Evolutionary conservation across 2,888 invertebrate species (phyloP).

Genomic region (Entomobrya proxima): DNA sequence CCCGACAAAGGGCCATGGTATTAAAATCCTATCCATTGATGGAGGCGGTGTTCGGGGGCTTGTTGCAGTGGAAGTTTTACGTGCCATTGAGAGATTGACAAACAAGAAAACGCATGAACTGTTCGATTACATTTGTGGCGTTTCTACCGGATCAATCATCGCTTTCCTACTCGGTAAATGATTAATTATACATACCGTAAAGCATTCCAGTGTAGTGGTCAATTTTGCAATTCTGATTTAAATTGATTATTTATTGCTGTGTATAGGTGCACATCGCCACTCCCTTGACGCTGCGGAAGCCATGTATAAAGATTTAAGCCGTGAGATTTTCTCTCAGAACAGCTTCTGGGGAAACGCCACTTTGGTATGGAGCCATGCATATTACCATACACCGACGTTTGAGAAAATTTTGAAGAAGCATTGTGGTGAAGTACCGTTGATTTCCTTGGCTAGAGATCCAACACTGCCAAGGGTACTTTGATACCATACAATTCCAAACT

Average conservation of each 20-base stretch:
- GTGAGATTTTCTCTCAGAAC: constrained; percentile 83
- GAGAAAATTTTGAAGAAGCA: constrained; percentile 85
- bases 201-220: background rate
- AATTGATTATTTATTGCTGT: background rate
- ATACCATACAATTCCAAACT: background rate
- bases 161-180: constrained; percentile 84
- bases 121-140: constrained; percentile 92
- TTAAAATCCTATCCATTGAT: constrained; percentile 89
- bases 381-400: constrained; percentile 91
- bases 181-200: background rate
- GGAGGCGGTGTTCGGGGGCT: constrained; percentile 94
- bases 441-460: constrained; percentile 80
- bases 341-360: constrained; percentile 84
- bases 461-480: constrained; percentile 80
- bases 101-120: constrained; percentile 84
- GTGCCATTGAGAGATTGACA: constrained; percentile 85
- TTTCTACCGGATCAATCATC: constrained; percentile 90
- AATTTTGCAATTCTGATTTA: constrained; percentile 4
- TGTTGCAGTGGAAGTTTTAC: constrained; percentile 88
- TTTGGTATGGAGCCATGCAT: constrained; percentile 90
- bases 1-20: constrained; percentile 85
- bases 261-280: constrained; percentile 80
- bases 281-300: constrained; percentile 82
- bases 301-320: constrained; percentile 81
- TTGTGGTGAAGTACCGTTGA: constrained; percentile 82